Conservation (phyloP, 2,888 invertebrate species). For the Trachelus stipa region DNA sequence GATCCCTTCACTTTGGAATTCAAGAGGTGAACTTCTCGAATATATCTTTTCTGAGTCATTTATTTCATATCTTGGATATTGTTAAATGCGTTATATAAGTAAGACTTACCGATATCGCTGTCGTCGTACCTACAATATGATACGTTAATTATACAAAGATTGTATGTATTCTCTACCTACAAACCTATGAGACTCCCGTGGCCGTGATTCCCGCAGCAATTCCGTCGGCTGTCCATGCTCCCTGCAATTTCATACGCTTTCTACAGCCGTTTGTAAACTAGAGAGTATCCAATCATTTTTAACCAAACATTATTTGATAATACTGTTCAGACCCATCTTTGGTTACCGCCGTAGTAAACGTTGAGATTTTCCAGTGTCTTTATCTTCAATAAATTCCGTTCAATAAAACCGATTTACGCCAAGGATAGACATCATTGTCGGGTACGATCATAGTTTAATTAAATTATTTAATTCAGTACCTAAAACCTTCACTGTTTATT, state of each 20-base stretch:
- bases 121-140: not conserved
- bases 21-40: not conserved
- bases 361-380: not conserved
- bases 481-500: not conserved
- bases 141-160: not conserved
- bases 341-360: not conserved
- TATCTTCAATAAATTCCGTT: not conserved
- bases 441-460: not conserved
- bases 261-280: conserved; percentile 31
- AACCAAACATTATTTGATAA: not conserved
- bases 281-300: not conserved
- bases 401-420: not conserved
- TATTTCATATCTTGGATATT: not conserved
- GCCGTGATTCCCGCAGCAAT: conserved; percentile 21
- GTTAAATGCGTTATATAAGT: not conserved
- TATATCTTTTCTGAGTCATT: not conserved
- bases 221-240: conserved; percentile 31
- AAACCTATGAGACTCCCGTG: conserved; percentile 1
- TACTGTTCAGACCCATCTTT: not conserved
- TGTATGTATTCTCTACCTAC: not conserved
- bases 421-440: not conserved
- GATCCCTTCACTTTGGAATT: not conserved
- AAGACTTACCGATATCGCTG: not conserved
- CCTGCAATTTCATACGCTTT: conserved; percentile 57
- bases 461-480: not conserved